phyloP scores from a whole-genome alignment of 2,888 invertebrate genomes.

The Nymphalis urticae region DNA sequence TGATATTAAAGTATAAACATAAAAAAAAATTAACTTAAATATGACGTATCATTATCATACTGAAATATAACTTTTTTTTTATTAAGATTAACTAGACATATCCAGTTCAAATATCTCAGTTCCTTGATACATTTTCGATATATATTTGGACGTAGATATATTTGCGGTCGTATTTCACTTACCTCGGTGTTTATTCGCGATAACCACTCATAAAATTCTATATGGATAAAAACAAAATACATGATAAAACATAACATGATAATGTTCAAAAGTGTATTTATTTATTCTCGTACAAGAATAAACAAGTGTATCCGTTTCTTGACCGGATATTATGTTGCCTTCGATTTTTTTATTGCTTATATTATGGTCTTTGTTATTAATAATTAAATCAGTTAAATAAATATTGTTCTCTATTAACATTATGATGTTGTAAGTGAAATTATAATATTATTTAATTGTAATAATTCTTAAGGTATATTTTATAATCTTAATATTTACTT shows the following conservation, averaged over 20 bases:
- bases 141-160: constrained; percentile 51
- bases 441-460: no score
- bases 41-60: neutral
- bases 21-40: no score
- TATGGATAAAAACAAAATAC: constrained; percentile 29
- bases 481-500: no score
- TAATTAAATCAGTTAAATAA: no score
- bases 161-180: constrained; percentile 57
- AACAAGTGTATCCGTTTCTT: neutral
- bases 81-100: constrained; percentile 20
- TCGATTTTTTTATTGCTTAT: neutral
- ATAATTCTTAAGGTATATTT: no score
- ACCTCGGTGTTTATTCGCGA: constrained; percentile 60
- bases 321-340: no score
- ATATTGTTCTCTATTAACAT: no score
- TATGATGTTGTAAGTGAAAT: no score
- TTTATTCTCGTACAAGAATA: constrained; percentile 5
- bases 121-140: constrained; percentile 50
- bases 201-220: constrained; percentile 52
- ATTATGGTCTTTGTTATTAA: no score
- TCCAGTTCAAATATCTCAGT: constrained; percentile 37
- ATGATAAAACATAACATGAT: constrained; percentile 9
- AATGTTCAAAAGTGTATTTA: constrained; percentile 1
- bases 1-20: no score
- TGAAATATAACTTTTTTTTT: neutral